These are phyloP conservation scores for Phylloscopus collybita DNA, from an alignment of 2,797 vertebrate species.

Conservation along the genomic window DNA sequence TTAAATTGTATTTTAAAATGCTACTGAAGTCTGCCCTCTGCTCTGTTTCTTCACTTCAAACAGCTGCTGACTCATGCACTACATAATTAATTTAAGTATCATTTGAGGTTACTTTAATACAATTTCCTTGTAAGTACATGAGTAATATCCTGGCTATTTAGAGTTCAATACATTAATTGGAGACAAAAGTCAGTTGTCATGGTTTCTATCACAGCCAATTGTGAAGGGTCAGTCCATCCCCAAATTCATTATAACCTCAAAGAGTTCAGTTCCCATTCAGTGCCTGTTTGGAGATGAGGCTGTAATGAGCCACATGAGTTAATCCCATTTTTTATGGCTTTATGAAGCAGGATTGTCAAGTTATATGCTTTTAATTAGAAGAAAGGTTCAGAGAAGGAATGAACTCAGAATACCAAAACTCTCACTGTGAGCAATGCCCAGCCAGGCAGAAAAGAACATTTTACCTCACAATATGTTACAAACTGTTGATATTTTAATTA, in stretches of 20 bases:
- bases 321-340: slow-evolving; percentile 33
- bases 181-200: slow-evolving; percentile 55
- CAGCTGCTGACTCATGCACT: slow-evolving; percentile 59
- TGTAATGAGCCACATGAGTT: slow-evolving; percentile 28
- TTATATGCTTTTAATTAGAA: slow-evolving; percentile 17
- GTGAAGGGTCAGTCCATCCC: slow-evolving; percentile 46
- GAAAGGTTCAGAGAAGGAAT: background rate
- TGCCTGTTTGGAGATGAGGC: background rate
- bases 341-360: slow-evolving; percentile 4
- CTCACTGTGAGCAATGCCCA: background rate
- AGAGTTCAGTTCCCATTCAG: background rate
- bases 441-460: background rate
- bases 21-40: slow-evolving; percentile 12
- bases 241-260: slow-evolving; percentile 44
- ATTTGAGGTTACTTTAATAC: slow-evolving; percentile 56
- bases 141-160: slow-evolving; percentile 49
- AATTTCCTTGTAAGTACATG: slow-evolving; percentile 42
- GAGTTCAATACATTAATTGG: slow-evolving; percentile 59
- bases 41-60: slow-evolving; percentile 34
- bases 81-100: slow-evolving; percentile 65
- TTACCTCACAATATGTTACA: background rate
- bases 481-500: slow-evolving; percentile 17
- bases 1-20: slow-evolving; percentile 27
- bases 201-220: slow-evolving; percentile 33
- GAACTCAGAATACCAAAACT: background rate